Evolutionary conservation across 2,888 invertebrate genomes (phyloP).

Genomic region (Hanleya hanleyi): DNA sequence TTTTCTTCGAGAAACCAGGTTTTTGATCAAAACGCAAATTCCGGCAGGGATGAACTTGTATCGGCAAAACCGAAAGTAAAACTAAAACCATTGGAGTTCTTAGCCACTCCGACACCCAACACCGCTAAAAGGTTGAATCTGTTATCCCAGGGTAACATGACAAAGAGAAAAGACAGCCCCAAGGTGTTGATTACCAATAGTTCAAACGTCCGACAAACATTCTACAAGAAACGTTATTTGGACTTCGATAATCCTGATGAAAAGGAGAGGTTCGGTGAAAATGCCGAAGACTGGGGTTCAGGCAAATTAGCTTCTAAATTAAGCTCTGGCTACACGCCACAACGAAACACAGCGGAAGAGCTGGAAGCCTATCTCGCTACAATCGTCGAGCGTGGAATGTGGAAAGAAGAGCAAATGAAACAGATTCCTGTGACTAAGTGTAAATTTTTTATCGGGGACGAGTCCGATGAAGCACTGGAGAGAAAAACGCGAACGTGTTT

Average conservation of each 20-base stretch:
- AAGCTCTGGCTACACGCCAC: neutral
- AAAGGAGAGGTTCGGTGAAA: neutral
- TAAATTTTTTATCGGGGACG: slow-evolving; percentile 54
- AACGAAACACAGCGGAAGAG: slow-evolving; percentile 45
- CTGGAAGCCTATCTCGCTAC: slow-evolving; percentile 59
- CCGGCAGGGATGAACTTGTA: neutral
- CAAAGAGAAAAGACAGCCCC: slow-evolving; percentile 41
- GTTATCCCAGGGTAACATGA: neutral
- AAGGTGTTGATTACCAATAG: slow-evolving; percentile 56
- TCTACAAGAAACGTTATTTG: slow-evolving; percentile 47
- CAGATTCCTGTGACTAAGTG: slow-evolving; percentile 45
- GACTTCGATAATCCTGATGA: slow-evolving; percentile 37
- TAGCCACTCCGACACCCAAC: slow-evolving; percentile 16
- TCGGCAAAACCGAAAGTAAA: slow-evolving; percentile 1
- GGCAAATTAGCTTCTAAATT: neutral
- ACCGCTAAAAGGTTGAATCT: slow-evolving; percentile 15
- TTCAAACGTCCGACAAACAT: slow-evolving; percentile 35
- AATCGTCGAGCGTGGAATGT: slow-evolving; percentile 36
- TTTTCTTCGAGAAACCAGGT: no score
- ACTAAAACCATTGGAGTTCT: slow-evolving; percentile 14
- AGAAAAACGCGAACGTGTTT: neutral
- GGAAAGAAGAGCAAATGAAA: slow-evolving; percentile 5
- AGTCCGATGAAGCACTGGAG: neutral
- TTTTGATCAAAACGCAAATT: neutral
- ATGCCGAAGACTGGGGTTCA: neutral